Percentiles rank a stretch among this genome's conserved stretches.
Evolutionary conservation across 2,113 vertebrate genomes (phyloP).

Genomic region (Paratilapia polleni): DNA sequence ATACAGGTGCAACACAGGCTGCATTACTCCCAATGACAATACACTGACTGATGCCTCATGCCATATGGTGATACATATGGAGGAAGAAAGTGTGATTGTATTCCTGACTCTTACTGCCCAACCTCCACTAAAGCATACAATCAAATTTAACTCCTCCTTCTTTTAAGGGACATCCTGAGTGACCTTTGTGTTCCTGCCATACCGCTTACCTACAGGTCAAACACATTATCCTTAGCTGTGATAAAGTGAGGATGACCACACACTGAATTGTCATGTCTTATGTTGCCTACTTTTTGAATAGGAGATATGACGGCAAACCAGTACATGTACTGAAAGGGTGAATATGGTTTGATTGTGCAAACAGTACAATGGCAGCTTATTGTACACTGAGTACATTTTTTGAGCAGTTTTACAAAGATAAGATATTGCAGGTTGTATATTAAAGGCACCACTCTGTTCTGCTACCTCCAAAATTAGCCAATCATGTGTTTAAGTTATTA

Average conservation of each 20-base stretch:
- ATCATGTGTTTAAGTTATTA: not conserved
- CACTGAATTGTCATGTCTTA: not conserved
- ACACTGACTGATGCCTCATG: not conserved
- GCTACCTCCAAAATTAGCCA: not conserved
- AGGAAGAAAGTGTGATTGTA: not conserved
- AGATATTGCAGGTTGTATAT: not conserved
- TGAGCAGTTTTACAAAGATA: not conserved
- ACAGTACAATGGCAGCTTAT: not conserved
- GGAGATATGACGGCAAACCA: not conserved
- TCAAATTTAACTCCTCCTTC: not conserved
- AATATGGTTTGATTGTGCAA: not conserved
- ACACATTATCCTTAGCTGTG: slow-evolving; percentile 21
- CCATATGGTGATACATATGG: not conserved
- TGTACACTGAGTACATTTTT: not conserved
- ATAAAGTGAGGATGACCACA: not conserved
- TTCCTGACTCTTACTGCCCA: not conserved
- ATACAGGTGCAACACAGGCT: not conserved
- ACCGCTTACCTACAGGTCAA: slow-evolving; percentile 17
- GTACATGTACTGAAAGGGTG: not conserved
- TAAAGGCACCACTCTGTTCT: not conserved
- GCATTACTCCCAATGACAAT: not conserved
- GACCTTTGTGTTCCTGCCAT: slow-evolving; percentile 8
- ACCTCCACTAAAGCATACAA: not conserved
- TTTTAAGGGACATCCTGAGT: not conserved
- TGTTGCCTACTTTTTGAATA: not conserved